These are phyloP conservation scores for Brachylomia viminalis DNA, from an alignment of 2,888 invertebrate species.

Conservation along the genomic window DNA sequence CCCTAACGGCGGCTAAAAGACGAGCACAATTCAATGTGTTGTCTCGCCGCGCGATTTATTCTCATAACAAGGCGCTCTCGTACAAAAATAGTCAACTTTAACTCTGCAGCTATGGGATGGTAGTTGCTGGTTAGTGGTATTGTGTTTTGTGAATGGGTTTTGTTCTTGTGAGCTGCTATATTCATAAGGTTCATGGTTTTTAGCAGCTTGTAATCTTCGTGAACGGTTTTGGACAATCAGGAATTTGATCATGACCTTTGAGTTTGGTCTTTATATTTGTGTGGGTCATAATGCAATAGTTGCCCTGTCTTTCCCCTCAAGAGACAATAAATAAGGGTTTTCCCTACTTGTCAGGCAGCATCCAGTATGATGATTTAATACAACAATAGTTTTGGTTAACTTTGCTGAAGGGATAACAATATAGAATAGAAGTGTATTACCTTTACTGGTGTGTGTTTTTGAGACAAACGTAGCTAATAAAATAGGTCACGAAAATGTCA, in stretches of 20 bases:
- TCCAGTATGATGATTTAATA: not conserved
- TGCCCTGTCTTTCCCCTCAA: not conserved
- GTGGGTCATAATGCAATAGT: not conserved
- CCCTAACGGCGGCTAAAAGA: slow-evolving; percentile 54
- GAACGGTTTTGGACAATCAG: not conserved
- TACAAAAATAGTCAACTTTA: slow-evolving; percentile 21
- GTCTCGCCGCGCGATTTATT: slow-evolving; percentile 78
- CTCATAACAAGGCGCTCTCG: slow-evolving; percentile 74
- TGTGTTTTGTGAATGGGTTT: slow-evolving; percentile 16
- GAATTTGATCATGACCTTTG: not conserved
- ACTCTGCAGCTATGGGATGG: not conserved
- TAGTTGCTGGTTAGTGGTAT: not conserved
- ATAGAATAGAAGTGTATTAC: not conserved
- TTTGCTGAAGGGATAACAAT: not conserved
- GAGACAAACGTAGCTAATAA: not conserved
- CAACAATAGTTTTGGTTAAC: not conserved
- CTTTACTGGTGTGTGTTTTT: too few species aligned
- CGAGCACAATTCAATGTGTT: slow-evolving; percentile 76
- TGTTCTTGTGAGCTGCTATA: not conserved
- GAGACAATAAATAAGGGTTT: too few species aligned
- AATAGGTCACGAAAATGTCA: slow-evolving; percentile 17
- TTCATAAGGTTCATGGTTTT: not conserved
- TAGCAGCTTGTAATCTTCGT: not conserved
- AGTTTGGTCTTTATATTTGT: not conserved
- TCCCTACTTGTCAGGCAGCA: not conserved